Conservation (phyloP, 1,140 invertebrate species). For the Drosophila sechellia region DNA sequence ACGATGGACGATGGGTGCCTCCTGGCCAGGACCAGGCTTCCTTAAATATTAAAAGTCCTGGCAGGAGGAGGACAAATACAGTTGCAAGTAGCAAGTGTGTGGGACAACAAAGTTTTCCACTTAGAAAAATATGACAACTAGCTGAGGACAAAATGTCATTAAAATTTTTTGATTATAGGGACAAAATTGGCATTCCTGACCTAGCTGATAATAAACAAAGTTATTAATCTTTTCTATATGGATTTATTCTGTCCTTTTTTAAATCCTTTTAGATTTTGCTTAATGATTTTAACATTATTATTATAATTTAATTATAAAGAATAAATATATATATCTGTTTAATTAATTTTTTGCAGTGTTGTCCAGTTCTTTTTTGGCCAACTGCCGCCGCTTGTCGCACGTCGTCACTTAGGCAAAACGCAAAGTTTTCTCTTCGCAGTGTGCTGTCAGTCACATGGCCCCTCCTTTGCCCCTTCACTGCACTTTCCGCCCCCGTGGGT, state of each 20-base stretch:
- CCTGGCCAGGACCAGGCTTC: conserved; percentile 30
- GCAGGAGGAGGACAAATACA: conserved; percentile 30
- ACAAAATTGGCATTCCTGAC: too few relatives aligned
- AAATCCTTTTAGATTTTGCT: too few relatives aligned
- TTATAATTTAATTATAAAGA: too few relatives aligned
- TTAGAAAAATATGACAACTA: neutral
- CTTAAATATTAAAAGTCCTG: conserved; percentile 78
- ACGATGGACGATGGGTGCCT: conserved; percentile 27
- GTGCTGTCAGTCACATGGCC: conserved; percentile 41
- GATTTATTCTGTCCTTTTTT: too few relatives aligned
- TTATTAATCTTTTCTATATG: too few relatives aligned
- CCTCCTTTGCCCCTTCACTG: neutral
- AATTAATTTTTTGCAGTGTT: neutral
- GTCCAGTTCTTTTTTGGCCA: conserved; percentile 21
- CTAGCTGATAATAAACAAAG: neutral
- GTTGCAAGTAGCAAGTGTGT: neutral
- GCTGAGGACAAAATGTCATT: too few relatives aligned
- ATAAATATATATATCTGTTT: too few relatives aligned
- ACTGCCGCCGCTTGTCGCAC: conserved; percentile 70
- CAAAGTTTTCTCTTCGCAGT: conserved; percentile 64
- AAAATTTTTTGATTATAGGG: too few relatives aligned
- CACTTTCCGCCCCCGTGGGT: neutral
- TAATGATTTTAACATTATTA: too few relatives aligned
- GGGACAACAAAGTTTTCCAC: neutral
- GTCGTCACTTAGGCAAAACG: conserved; percentile 81